phyloP scores from a whole-genome alignment of 2,888 invertebrate genomes.

The Orthosia incerta region DNA sequence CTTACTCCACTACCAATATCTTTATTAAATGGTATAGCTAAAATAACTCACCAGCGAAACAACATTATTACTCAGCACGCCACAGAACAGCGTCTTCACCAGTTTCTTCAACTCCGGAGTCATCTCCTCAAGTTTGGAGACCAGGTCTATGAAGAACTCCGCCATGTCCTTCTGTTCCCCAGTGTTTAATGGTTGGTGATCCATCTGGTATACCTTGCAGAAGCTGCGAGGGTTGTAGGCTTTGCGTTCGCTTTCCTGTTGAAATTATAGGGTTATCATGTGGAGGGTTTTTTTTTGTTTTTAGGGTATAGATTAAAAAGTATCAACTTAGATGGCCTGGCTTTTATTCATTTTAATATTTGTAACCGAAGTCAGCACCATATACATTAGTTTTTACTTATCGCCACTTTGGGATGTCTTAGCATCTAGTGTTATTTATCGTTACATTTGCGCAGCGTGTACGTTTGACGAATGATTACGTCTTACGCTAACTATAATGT shows the following conservation, averaged over 20 bases:
- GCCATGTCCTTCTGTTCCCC: slow-evolving; percentile 99
- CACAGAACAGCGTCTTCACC: slow-evolving; percentile 97
- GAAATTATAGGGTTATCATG: no score
- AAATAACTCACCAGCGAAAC: slow-evolving; percentile 94
- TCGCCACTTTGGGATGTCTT: no score
- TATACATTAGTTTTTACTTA: no score
- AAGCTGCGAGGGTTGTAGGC: slow-evolving; percentile 98
- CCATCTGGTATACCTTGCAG: slow-evolving; percentile 99
- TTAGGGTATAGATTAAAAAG: not conserved
- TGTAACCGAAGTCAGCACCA: no score
- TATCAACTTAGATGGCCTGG: not conserved
- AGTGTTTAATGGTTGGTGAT: slow-evolving; percentile 98
- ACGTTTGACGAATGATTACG: no score
- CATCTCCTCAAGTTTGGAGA: slow-evolving; percentile 99
- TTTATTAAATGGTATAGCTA: not conserved
- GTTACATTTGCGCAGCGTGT: no score
- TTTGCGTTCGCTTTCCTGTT: slow-evolving; percentile 97
- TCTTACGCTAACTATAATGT: no score
- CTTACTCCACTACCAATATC: no score
- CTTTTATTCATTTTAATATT: not conserved
- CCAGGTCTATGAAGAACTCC: slow-evolving; percentile 98
- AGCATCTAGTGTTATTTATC: no score
- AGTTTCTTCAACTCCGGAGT: slow-evolving; percentile 96
- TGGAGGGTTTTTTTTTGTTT: not conserved
- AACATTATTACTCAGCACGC: slow-evolving; percentile 98